phyloP scores from a whole-genome alignment of 2,888 invertebrate species.

The Brassicogethes aeneus region DNA sequence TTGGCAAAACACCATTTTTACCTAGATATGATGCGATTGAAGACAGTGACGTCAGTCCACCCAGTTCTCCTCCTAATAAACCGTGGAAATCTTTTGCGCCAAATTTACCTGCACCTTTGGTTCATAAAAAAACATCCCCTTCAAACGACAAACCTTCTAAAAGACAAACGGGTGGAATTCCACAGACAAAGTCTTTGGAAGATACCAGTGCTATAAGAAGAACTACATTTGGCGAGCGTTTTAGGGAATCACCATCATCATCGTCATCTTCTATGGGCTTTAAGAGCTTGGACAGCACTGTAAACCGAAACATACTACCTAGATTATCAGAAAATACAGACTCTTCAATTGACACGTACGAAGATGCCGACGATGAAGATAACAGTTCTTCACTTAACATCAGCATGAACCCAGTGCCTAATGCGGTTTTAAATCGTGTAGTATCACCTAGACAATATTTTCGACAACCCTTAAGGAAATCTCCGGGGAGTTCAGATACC shows the following conservation, averaged over 20 bases:
- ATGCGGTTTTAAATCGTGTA: slow-evolving; percentile 23
- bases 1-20: slow-evolving; percentile 44
- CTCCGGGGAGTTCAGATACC: slow-evolving; percentile 36
- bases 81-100: slow-evolving; percentile 34
- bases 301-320: slow-evolving; percentile 38
- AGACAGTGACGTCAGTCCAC: slow-evolving; percentile 46
- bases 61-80: slow-evolving; percentile 40
- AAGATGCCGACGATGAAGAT: slow-evolving; percentile 43
- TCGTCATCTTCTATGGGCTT: slow-evolving; percentile 53
- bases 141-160: slow-evolving; percentile 19
- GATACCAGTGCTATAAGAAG: slow-evolving; percentile 46
- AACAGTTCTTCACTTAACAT: slow-evolving; percentile 43
- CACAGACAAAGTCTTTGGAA: slow-evolving; percentile 48
- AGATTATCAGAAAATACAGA: slow-evolving; percentile 45
- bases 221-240: slow-evolving; percentile 48
- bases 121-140: slow-evolving; percentile 21
- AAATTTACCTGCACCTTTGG: slow-evolving; percentile 23
- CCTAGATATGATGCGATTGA: slow-evolving; percentile 48
- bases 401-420: slow-evolving; percentile 35
- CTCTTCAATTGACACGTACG: slow-evolving; percentile 41
- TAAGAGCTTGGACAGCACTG: slow-evolving; percentile 52
- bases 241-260: slow-evolving; percentile 47
- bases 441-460: slow-evolving; percentile 23
- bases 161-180: slow-evolving; percentile 31
- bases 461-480: slow-evolving; percentile 29